phyloP scores from a whole-genome alignment of 2,113 vertebrate genomes.

The Sturnira hondurensis region DNA sequence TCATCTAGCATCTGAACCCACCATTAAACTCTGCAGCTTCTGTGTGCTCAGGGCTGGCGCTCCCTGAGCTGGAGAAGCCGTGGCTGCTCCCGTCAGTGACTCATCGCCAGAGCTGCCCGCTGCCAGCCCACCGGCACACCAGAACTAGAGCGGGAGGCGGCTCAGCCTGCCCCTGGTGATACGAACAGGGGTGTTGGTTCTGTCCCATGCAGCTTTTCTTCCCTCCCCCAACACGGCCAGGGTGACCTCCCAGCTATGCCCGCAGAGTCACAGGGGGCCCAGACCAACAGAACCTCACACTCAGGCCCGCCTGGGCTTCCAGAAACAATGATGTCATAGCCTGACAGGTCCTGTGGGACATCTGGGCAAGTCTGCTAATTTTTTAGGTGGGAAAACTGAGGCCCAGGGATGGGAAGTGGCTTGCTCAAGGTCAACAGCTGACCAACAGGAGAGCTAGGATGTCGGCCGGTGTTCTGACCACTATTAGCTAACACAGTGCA shows the following conservation, averaged over 20 bases:
- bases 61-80: not conserved
- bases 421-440: not conserved
- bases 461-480: not conserved
- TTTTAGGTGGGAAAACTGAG: not conserved
- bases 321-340: not conserved
- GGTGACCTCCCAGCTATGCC: not conserved
- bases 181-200: not conserved
- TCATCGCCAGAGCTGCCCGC: conserved; percentile 28
- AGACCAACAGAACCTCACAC: not conserved
- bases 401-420: not conserved
- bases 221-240: not conserved
- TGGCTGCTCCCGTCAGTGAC: conserved; percentile 41
- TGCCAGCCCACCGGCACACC: conserved; percentile 42
- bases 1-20: conserved; percentile 20
- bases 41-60: not conserved
- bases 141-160: conserved; percentile 6
- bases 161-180: conserved; percentile 39
- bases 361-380: not conserved
- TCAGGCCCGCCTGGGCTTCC: not conserved
- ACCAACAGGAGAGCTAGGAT: not conserved
- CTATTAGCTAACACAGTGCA: not conserved
- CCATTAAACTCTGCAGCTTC: conserved; percentile 43
- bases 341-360: not conserved
- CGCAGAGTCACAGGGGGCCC: not conserved
- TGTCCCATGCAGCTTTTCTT: conserved; percentile 45